phyloP scores from a whole-genome alignment of 2,888 invertebrate species.

The Papilio gigon region DNA sequence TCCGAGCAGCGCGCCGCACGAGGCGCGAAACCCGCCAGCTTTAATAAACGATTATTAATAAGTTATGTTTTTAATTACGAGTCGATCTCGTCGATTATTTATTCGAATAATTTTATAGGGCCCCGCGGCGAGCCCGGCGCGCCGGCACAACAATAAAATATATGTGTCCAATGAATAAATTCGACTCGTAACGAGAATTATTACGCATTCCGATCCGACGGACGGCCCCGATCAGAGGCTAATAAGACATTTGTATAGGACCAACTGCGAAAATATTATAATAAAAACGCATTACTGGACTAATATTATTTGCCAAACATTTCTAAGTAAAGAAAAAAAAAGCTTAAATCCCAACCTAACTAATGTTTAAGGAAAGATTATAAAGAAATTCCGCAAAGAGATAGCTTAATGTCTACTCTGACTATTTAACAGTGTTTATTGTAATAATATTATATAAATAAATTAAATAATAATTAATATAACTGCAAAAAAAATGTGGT shows the following conservation, averaged over 20 bases:
- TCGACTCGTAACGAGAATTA: slow-evolving; percentile 78
- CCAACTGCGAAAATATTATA: slow-evolving; percentile 2
- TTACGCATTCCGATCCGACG: slow-evolving; percentile 67
- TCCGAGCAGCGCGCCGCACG: slow-evolving; percentile 44
- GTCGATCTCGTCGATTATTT: slow-evolving; percentile 74
- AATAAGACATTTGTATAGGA: slow-evolving; percentile 46
- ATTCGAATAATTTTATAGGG: slow-evolving; percentile 80
- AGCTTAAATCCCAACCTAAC: neutral
- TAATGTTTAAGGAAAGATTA: too few species aligned
- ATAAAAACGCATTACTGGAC: neutral
- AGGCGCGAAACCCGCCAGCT: slow-evolving; percentile 77
- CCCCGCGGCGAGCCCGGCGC: slow-evolving; percentile 71
- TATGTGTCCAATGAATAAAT: slow-evolving; percentile 76
- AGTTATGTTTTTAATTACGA: slow-evolving; percentile 81
- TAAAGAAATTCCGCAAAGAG: too few species aligned
- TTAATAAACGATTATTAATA: slow-evolving; percentile 81
- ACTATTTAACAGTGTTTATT: too few species aligned
- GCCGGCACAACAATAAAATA: slow-evolving; percentile 73
- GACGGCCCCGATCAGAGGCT: slow-evolving; percentile 49
- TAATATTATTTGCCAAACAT: neutral
- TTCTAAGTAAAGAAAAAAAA: neutral
- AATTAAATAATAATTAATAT: neutral
- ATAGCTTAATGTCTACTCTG: too few species aligned
- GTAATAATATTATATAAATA: neutral
- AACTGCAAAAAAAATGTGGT: neutral